These are phyloP conservation scores for Hydrophis major DNA, from an alignment of 2,797 vertebrate genomes.

Conservation along the genomic window DNA sequence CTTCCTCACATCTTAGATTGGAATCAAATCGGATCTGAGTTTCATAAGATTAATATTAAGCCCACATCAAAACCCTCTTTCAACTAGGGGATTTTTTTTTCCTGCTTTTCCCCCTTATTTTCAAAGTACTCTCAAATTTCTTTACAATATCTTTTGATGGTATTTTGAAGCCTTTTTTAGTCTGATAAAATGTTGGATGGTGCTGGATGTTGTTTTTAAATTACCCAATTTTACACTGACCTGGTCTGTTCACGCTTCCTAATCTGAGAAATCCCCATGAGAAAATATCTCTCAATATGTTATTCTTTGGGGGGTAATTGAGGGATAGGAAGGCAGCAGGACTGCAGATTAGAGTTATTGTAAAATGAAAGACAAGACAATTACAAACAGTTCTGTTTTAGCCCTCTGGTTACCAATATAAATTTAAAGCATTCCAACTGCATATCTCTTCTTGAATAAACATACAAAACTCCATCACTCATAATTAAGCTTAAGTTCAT, in stretches of 20 bases:
- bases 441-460: background rate
- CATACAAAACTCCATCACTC: too few relatives aligned
- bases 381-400: background rate
- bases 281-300: background rate
- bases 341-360: background rate
- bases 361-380: background rate
- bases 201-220: background rate
- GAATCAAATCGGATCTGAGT: background rate
- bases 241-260: background rate
- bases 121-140: background rate
- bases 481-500: background rate
- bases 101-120: background rate
- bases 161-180: background rate
- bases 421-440: background rate
- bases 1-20: background rate
- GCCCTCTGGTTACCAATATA: background rate
- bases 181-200: background rate
- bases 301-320: background rate
- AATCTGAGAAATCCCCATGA: background rate
- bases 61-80: background rate
- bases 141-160: background rate
- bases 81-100: background rate
- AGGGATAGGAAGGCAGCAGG: background rate
- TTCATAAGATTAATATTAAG: background rate
- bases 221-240: background rate